Conservation (phyloP, 2,797 vertebrate genomes). For the Lemur catta region DNA sequence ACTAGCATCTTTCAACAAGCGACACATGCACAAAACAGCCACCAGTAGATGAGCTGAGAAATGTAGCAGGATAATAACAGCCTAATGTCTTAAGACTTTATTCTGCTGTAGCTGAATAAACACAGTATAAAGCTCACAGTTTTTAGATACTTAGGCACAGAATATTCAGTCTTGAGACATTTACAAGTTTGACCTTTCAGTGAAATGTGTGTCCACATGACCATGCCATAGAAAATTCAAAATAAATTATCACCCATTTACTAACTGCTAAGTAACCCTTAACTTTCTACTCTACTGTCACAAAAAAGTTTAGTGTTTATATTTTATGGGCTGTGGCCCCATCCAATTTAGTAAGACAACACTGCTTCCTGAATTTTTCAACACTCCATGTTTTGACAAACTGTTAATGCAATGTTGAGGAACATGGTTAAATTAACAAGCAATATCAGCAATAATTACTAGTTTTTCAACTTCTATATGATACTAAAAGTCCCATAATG, state of each 20-base stretch:
- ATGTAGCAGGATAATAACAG: neutral
- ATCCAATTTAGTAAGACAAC: neutral
- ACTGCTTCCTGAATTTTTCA: neutral
- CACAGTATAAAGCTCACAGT: neutral
- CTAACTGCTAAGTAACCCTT: neutral
- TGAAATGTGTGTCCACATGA: neutral
- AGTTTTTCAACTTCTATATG: neutral
- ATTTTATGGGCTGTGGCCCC: neutral
- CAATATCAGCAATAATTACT: neutral
- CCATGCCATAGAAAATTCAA: neutral
- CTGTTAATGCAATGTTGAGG: neutral
- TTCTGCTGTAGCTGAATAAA: neutral
- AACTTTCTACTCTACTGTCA: neutral
- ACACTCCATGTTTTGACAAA: neutral
- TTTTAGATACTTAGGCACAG: neutral
- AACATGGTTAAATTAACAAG: neutral
- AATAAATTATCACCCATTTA: slow-evolving; percentile 1
- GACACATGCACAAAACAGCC: neutral
- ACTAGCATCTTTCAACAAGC: slow-evolving; percentile 52
- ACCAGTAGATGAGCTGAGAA: neutral
- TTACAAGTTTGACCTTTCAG: slow-evolving; percentile 56
- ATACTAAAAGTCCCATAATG: neutral
- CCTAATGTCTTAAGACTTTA: neutral
- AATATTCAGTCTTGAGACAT: slow-evolving; percentile 1
- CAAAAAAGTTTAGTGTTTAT: neutral